A percentile compares a stretch with the other conserved stretches of the same genome.
phyloP scores from a whole-genome alignment of 2,888 invertebrate species.

The Magallana nippona region DNA sequence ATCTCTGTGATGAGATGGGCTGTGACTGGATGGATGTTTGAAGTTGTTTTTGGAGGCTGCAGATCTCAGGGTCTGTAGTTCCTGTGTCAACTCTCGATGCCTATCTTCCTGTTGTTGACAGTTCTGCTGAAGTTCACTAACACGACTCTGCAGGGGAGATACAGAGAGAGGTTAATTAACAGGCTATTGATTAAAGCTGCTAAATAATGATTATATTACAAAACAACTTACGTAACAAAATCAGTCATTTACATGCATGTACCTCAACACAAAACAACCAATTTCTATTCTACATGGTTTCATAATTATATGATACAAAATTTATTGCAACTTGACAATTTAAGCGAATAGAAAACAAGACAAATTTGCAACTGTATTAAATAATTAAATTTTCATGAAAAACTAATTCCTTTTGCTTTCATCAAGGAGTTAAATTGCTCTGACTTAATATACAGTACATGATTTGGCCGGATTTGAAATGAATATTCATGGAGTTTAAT shows the following conservation, averaged over 20 bases:
- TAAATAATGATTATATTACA: no score
- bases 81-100: slow-evolving; percentile 63
- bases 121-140: slow-evolving; percentile 61
- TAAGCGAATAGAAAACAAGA: no score
- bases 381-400: no score
- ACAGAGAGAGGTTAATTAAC: no score
- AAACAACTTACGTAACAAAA: no score
- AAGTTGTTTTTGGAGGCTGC: slow-evolving; percentile 56
- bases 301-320: no score
- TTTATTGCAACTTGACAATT: no score
- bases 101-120: slow-evolving; percentile 61
- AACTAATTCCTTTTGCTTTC: neutral
- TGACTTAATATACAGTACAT: neutral
- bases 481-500: slow-evolving; percentile 17
- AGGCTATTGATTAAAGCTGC: no score
- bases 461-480: neutral
- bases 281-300: no score
- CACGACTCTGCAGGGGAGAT: slow-evolving; percentile 53
- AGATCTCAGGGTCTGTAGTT: slow-evolving; percentile 61
- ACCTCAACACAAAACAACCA: no score
- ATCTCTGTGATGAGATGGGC: slow-evolving; percentile 55
- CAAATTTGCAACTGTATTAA: no score
- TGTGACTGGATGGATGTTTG: slow-evolving; percentile 55
- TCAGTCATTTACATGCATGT: no score
- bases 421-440: neutral